Evolutionary conservation across 2,113 vertebrate genomes (phyloP).

Genomic region (Marmota flaviventris): DNA sequence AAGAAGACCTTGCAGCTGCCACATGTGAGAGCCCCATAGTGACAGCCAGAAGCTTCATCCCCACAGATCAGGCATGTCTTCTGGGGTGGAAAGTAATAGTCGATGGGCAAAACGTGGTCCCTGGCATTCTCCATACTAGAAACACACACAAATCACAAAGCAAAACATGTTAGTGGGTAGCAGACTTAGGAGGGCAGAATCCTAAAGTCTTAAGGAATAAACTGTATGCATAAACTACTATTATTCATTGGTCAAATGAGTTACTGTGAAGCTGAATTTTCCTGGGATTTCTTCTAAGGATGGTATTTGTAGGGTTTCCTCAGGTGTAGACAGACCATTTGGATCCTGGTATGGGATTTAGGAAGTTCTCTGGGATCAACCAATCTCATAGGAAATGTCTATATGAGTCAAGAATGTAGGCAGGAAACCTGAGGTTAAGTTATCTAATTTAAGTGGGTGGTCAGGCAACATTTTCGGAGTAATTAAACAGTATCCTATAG

Average conservation of each 20-base stretch:
- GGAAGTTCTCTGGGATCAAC: not conserved
- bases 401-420: not conserved
- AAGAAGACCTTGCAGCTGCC: conserved; percentile 99
- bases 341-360: not conserved
- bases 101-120: conserved; percentile 96
- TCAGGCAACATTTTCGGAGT: conserved; percentile 40
- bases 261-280: conserved; percentile 37
- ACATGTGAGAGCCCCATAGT: conserved; percentile 98
- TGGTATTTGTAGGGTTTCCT: not conserved
- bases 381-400: not conserved
- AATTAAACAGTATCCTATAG: not conserved
- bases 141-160: conserved; percentile 62
- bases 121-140: conserved; percentile 92
- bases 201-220: not conserved
- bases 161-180: conserved; percentile 57
- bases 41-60: conserved; percentile 98
- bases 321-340: not conserved
- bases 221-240: not conserved
- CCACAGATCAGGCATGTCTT: conserved; percentile 98
- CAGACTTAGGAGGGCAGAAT: conserved; percentile 4
- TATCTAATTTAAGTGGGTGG: conserved; percentile 6
- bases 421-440: not conserved
- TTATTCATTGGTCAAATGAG: conserved; percentile 15
- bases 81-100: conserved; percentile 98
- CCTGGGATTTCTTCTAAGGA: not conserved